Base-by-base conservation (phyloP, 2,113 vertebrate species). In the Salminus brasiliensis region DNA sequence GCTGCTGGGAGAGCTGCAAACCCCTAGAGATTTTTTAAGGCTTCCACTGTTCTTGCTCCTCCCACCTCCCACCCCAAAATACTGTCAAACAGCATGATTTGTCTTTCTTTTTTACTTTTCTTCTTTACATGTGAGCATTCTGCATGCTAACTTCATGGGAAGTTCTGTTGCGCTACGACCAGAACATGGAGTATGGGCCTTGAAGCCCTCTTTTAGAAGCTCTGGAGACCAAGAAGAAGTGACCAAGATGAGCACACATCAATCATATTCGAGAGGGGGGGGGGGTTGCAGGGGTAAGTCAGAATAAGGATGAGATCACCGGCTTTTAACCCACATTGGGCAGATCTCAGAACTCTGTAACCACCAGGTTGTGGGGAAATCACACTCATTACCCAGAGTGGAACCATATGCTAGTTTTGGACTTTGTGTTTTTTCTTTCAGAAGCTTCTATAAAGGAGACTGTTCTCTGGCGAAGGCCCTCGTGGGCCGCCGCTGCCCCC, bases 391-490 rank as follows among this genome's bases (percentile, higher is more conserved):
- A 90, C 52, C 7, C 74, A 49, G 71, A 94, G 85, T 90, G 87
- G 85, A 93, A 91, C 85, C 91, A 92, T 83, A 90, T 93, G 91
- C 72, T 82, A 65, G 77, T 43, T 74, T 49, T n/a, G 39, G 32
- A 29, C 13, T 36, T 71, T 74, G 21, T 36, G 41, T 18, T 16
- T 81, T 65, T 43, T 59, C 49, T 72, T 55, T 32, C 13, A 65
- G 27, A 77, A 66, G 39, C n/a, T 32, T 76, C 52, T 25, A 68
- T 53, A 32, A 15, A 82, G 74, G 68, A 76, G 43, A 57, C 53
- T 30, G 53, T 53, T 59, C 68, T 68, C 66, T 59, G 43, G 18
- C 47, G 43, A 27, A 66, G 79, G 69, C 43, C 23, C 41, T 32
- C 13, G 52, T 69, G 72, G 41, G 71, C 12, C 8, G 12, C 27